phyloP scores from a whole-genome alignment of 2,797 vertebrate genomes.

The Orestias chungarensis region DNA sequence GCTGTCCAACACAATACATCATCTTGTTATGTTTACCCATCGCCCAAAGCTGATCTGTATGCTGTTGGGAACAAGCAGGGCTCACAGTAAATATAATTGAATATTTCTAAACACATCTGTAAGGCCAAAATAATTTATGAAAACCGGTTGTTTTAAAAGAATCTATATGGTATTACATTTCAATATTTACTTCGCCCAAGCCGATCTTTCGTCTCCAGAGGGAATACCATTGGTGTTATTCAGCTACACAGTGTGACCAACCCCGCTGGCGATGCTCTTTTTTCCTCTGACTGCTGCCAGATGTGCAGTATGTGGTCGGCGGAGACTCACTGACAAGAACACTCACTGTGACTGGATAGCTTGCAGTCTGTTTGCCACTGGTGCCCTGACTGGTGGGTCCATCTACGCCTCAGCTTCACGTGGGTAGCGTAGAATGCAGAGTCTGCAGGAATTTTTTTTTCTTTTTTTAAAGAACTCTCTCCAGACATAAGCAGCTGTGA shows the following conservation, averaged over 20 bases:
- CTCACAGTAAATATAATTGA: slow-evolving; percentile 44
- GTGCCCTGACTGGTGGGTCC: slow-evolving; percentile 66
- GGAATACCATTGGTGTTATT: slow-evolving; percentile 34
- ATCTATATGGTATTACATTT: slow-evolving; percentile 36
- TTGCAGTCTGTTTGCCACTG: slow-evolving; percentile 45
- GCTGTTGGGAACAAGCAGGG: slow-evolving; percentile 27
- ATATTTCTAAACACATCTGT: slow-evolving; percentile 52
- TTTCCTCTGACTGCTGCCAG: slow-evolving; percentile 50
- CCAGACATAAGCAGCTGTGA: slow-evolving; percentile 67
- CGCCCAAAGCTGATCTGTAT: slow-evolving; percentile 32
- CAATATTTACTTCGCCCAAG: slow-evolving; percentile 54
- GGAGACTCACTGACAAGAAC: slow-evolving; percentile 50
- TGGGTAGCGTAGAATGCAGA: slow-evolving; percentile 60
- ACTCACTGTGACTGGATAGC: slow-evolving; percentile 38
- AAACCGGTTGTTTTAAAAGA: slow-evolving; percentile 36
- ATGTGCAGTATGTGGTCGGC: slow-evolving; percentile 50
- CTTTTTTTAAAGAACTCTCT: slow-evolving; percentile 43
- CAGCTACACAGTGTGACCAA: slow-evolving; percentile 44
- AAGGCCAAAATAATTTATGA: slow-evolving; percentile 36
- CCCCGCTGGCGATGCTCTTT: slow-evolving; percentile 53
- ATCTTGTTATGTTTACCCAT: slow-evolving; percentile 65
- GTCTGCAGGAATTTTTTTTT: slow-evolving; percentile 74
- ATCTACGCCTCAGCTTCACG: slow-evolving; percentile 51
- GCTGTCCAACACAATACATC: slow-evolving; percentile 64
- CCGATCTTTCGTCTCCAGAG: slow-evolving; percentile 41